These are phyloP conservation scores for Loriculus beryllinus DNA, from an alignment of 2,797 vertebrate species.

Conservation along the genomic window DNA sequence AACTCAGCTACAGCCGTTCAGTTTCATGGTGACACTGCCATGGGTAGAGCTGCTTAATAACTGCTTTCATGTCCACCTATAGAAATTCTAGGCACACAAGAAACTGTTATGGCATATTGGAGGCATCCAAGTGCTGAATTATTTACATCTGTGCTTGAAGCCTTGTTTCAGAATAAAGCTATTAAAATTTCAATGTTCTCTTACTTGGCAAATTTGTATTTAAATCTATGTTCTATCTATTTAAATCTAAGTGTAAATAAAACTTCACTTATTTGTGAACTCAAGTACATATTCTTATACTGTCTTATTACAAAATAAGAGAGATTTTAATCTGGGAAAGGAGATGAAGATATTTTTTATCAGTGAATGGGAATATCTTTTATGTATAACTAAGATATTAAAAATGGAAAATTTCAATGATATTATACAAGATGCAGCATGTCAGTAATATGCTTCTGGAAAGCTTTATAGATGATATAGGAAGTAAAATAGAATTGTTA, in stretches of 20 bases:
- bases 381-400: background rate
- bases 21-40: background rate
- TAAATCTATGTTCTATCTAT: background rate
- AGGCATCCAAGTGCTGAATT: background rate
- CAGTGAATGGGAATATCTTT: background rate
- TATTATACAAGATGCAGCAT: background rate
- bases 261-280: background rate
- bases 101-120: background rate
- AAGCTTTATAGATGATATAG: background rate
- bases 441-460: background rate
- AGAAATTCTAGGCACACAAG: background rate
- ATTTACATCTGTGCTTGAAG: conserved; percentile 28
- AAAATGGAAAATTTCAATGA: conserved; percentile 16
- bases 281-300: background rate
- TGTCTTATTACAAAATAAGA: background rate
- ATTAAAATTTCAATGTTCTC: conserved; percentile 8
- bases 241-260: background rate
- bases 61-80: background rate
- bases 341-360: background rate
- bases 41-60: background rate
- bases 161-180: conserved; percentile 17
- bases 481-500: conserved; percentile 9
- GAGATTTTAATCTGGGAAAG: background rate
- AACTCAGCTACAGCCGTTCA: background rate
- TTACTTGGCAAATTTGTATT: background rate